Base-by-base conservation (phyloP, 2,888 invertebrate genomes). In the Actias luna region DNA sequence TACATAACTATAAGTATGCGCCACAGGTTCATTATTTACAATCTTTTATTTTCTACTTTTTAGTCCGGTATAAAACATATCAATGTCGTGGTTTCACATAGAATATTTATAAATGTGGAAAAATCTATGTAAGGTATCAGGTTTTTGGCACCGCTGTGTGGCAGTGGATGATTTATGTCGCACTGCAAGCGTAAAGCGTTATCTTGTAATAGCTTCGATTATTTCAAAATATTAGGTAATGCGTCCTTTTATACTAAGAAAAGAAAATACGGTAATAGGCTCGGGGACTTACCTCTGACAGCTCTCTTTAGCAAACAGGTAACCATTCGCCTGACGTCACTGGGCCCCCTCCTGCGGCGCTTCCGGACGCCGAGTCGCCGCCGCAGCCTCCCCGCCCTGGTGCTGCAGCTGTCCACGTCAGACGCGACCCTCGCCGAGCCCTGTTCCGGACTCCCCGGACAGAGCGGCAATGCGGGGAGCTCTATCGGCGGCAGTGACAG, bases 311-410 rank as follows among this genome's bases (percentile, higher is more conserved):
- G 75, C 61, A 89, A 82, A 55, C 79, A 71, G 29, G 81, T 78
- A 62, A 91, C 77, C 75, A 82, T 72, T 60, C 89, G 82, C 55
- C 88, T 82, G 68, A 85, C 79, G 64, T 84, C 88, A 64, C 84
- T 75, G 68, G 55, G 69, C 31, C 68, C 67, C 29, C 69, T 70
- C 58, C 72, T 72, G 25, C 79, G 71, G 58, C 67, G 74, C 70
- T 79, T 80, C 68, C 65, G 71, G 59, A 82, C 79, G 59, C 80
- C 80, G 36, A 74, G 66, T 58, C 69, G 70, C 39, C 74, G 72
- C 22, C 65, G 57, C 39, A 59, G 59, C 46, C 46, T 63, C 25
- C 68, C 58, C 59, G 55, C 61, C 58, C 59, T 50, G 64, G 50
- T 39, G 16, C 36, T 64, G 66, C 61, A 25, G 25, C 22, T 25